Evolutionary conservation across 2,888 invertebrate species (phyloP).

Genomic region (Heliconius charithonia): DNA sequence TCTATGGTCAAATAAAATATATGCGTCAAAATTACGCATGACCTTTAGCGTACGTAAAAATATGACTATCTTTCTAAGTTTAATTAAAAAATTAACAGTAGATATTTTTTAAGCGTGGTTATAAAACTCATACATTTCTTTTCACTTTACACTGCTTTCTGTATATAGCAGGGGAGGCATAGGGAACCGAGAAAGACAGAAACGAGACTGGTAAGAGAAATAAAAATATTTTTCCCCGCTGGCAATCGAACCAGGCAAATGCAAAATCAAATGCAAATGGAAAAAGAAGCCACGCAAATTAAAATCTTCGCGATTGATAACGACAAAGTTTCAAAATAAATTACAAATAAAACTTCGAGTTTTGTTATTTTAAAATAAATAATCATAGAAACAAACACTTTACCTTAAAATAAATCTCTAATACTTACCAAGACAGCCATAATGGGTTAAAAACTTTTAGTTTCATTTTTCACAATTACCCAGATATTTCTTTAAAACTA

Average conservation of each 20-base stretch:
- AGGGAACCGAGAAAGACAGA: neutral
- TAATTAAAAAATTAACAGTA: no score
- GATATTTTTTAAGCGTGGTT: no score
- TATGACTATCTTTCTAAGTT: no score
- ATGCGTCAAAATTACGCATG: no score
- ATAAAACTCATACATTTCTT: neutral
- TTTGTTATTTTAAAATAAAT: no score
- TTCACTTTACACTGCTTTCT: neutral
- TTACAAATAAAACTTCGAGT: no score
- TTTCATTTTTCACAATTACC: constrained; percentile 20
- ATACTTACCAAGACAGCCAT: neutral
- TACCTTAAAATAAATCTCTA: neutral
- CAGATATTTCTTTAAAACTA: neutral
- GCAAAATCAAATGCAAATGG: no score
- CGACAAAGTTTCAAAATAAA: no score
- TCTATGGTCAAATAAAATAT: no score
- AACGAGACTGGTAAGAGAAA: neutral
- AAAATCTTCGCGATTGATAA: neutral
- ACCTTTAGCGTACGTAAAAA: no score
- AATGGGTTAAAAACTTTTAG: neutral
- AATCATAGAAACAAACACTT: neutral
- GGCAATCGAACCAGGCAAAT: neutral
- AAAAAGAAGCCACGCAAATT: no score
- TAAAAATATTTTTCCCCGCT: neutral
- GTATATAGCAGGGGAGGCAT: neutral